Percentiles rank a stretch among this genome's conserved stretches.
phyloP scores from a whole-genome alignment of 2,113 vertebrate species.

The Aramus guarauna region DNA sequence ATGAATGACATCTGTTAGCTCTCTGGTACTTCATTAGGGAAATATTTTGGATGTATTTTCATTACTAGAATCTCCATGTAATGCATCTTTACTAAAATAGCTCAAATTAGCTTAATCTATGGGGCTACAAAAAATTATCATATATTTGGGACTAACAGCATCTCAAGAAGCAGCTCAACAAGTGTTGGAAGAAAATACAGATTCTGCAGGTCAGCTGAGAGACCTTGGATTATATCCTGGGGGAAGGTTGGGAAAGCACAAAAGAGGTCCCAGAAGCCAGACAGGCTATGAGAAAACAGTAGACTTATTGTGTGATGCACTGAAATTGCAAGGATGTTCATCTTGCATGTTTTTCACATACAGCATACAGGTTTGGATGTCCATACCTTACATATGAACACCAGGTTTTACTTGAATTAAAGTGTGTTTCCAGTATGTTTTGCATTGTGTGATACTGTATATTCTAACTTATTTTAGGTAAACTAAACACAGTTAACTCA shows the following conservation, averaged over 20 bases:
- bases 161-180: not conserved
- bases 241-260: not conserved
- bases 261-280: not conserved
- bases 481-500: not conserved
- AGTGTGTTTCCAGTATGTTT: not conserved
- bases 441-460: not conserved
- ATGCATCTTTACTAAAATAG: not conserved
- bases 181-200: not conserved
- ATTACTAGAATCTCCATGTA: not conserved
- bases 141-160: not conserved
- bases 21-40: not conserved
- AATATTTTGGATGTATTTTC: not conserved
- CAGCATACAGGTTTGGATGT: not conserved
- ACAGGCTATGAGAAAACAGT: not conserved
- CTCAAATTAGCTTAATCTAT: not conserved
- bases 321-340: not conserved
- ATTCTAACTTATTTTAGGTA: not conserved
- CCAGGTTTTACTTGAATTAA: not conserved
- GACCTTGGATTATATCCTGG: fast-evolving
- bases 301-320: not conserved
- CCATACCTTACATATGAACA: constrained; percentile 1
- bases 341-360: not conserved
- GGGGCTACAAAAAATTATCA: not conserved
- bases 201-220: not conserved
- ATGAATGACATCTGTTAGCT: not conserved